phyloP scores from a whole-genome alignment of 37 sponge, comb jelly and placozoan species.

The Cliona cf. orientalis region DNA sequence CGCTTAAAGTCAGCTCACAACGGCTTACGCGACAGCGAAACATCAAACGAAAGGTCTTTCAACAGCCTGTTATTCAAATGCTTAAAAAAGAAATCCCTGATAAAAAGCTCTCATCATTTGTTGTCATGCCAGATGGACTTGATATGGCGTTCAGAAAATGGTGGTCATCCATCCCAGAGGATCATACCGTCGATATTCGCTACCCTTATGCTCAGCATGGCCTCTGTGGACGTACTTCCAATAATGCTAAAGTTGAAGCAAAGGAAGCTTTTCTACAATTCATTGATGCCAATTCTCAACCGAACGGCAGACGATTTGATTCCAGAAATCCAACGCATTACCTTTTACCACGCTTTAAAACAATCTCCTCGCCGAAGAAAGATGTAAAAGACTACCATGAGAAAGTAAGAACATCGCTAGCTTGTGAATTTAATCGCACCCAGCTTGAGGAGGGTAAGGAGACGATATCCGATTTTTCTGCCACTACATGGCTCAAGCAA shows the following conservation, averaged over 20 bases:
- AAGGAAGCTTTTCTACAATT: conserved; percentile 22
- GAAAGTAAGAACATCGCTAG: not conserved
- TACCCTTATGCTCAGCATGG: conserved; percentile 45
- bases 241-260: conserved; percentile 7
- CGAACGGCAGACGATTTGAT: conserved; percentile 36
- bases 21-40: conserved; percentile 33
- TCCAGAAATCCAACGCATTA: conserved; percentile 30
- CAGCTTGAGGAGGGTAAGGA: conserved; percentile 14
- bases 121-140: conserved; percentile 14
- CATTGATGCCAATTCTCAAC: conserved; percentile 33
- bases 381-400: conserved; percentile 2
- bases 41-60: conserved; percentile 33
- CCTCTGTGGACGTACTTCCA: conserved; percentile 9
- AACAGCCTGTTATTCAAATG: conserved; percentile 23
- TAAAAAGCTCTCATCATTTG: conserved; percentile 18
- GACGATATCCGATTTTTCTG: conserved; percentile 7
- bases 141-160: not conserved
- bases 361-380: conserved; percentile 23
- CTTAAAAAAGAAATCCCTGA: conserved; percentile 13
- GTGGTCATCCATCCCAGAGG: conserved; percentile 9
- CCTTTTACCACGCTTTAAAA: conserved; percentile 31
- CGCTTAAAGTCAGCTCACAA: conserved; percentile 29
- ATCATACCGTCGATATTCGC: conserved; percentile 15
- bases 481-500: not conserved
- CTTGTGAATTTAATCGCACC: not conserved